Conservation (phyloP, 2,888 invertebrate genomes). For the Agrotis segetum region DNA sequence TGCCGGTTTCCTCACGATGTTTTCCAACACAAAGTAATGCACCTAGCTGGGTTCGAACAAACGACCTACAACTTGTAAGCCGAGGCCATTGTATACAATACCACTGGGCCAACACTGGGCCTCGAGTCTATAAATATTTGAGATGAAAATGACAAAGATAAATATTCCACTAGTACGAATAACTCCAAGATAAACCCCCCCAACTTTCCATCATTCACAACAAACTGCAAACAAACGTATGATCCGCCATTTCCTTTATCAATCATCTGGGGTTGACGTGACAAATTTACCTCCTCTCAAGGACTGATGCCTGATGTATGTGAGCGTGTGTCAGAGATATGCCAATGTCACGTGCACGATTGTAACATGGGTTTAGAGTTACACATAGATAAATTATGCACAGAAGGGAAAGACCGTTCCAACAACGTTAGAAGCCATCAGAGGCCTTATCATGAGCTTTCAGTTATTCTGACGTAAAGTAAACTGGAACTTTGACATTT, state of each 20-base stretch:
- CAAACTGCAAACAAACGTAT: constrained; percentile 54
- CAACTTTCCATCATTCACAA: constrained; percentile 10
- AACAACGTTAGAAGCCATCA: background rate
- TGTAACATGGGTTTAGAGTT: constrained; percentile 61
- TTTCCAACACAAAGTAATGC: too few relatives aligned
- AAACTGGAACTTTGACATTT: too few relatives aligned
- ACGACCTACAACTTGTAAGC: too few relatives aligned
- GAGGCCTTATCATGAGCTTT: too few relatives aligned
- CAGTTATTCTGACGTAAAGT: too few relatives aligned
- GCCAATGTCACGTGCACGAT: constrained; percentile 69
- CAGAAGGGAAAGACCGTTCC: constrained; percentile 6
- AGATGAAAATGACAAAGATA: background rate
- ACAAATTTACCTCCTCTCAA: constrained; percentile 62
- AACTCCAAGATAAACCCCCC: background rate
- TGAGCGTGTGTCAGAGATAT: constrained; percentile 61
- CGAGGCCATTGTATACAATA: too few relatives aligned
- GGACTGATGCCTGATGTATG: constrained; percentile 65
- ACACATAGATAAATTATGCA: constrained; percentile 27
- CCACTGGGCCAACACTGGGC: too few relatives aligned
- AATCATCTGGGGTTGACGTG: constrained; percentile 74
- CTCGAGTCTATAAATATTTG: too few relatives aligned
- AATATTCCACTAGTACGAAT: background rate
- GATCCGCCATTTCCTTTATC: constrained; percentile 70
- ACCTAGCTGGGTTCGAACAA: too few relatives aligned
- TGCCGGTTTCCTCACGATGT: too few relatives aligned